Percentiles rank a stretch among this genome's conserved stretches.
Conservation (phyloP, 2,888 invertebrate genomes). For the Copidosoma aretas region DNA sequence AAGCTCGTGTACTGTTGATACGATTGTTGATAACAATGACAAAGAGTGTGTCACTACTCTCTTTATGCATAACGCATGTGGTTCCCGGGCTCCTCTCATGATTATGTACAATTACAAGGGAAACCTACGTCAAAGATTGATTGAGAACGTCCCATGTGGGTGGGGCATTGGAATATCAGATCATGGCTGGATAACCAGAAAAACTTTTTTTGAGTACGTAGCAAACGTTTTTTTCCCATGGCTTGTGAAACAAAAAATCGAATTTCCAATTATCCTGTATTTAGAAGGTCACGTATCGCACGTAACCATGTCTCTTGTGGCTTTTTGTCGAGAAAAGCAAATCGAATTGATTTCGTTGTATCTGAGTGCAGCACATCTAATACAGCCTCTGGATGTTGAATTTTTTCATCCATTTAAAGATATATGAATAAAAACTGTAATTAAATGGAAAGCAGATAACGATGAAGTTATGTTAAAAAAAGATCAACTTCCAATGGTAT, state of each 20-base stretch:
- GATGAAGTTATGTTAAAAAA: not conserved
- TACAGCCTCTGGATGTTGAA: slow-evolving; percentile 58
- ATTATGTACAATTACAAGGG: too few species aligned
- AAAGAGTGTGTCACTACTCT: not conserved
- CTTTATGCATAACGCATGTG: slow-evolving; percentile 45
- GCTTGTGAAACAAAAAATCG: slow-evolving; percentile 53
- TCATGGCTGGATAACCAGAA: slow-evolving; percentile 60
- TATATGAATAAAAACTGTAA: slow-evolving; percentile 47
- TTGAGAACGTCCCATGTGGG: slow-evolving; percentile 47
- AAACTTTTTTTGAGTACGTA: slow-evolving; percentile 59
- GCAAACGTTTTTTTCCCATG: slow-evolving; percentile 57
- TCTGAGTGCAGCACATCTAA: slow-evolving; percentile 57
- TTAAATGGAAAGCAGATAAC: slow-evolving; percentile 1
- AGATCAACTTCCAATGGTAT: slow-evolving; percentile 7
- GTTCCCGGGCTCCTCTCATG: slow-evolving; percentile 47
- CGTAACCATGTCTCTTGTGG: slow-evolving; percentile 53
- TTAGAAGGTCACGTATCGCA: slow-evolving; percentile 60
- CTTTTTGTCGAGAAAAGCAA: slow-evolving; percentile 56
- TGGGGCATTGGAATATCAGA: slow-evolving; percentile 60
- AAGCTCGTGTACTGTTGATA: not conserved
- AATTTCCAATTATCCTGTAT: slow-evolving; percentile 57
- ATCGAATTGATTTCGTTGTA: slow-evolving; percentile 50
- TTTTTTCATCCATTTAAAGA: slow-evolving; percentile 55
- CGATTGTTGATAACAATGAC: not conserved
- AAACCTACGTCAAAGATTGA: slow-evolving; percentile 47